Evolutionary conservation across 2,797 vertebrate species (phyloP).

Genomic region (Sebastes wilsoni): DNA sequence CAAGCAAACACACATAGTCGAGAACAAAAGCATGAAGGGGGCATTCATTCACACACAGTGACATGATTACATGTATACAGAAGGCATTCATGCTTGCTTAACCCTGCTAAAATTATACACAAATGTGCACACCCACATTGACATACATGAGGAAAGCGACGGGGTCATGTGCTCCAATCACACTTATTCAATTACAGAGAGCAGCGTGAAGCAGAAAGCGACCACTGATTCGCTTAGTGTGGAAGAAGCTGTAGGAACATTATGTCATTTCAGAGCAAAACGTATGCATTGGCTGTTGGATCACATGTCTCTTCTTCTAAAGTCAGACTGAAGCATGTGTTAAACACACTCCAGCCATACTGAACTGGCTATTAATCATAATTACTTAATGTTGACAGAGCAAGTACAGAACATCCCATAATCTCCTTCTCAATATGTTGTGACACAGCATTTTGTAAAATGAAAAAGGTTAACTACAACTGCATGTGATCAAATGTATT

Average conservation of each 20-base stretch:
- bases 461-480: background rate
- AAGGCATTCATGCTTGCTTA: slow-evolving; percentile 28
- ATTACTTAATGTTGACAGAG: slow-evolving; percentile 1
- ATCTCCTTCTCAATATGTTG: background rate
- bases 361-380: background rate
- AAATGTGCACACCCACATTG: background rate
- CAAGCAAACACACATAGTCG: background rate
- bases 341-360: background rate
- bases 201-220: background rate
- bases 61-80: slow-evolving; percentile 28
- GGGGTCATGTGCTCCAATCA: slow-evolving; percentile 65
- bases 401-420: slow-evolving; percentile 1
- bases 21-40: slow-evolving; percentile 19
- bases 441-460: background rate
- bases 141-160: background rate
- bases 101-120: slow-evolving; percentile 25
- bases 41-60: slow-evolving; percentile 31
- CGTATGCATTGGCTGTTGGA: background rate
- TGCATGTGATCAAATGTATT: background rate
- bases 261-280: background rate
- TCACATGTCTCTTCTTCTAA: background rate
- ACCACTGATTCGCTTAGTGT: background rate
- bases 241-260: background rate
- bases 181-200: slow-evolving; percentile 58
- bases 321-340: background rate